Percentiles rank a stretch among this genome's conserved stretches.
phyloP scores from a whole-genome alignment of 2,888 invertebrate species.

The Synanthedon vespiformis region DNA sequence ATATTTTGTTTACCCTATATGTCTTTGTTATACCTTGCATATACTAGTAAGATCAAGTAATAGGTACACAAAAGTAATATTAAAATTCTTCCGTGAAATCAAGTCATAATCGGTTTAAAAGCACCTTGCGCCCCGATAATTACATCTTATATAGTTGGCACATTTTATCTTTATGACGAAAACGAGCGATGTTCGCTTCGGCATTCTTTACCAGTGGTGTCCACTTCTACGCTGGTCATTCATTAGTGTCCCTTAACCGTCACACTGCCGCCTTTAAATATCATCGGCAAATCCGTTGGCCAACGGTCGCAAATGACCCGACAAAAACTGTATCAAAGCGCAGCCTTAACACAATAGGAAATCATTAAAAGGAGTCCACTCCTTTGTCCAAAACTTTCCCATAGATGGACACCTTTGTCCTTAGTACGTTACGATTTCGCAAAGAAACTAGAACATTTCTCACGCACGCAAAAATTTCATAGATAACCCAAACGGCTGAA shows the following conservation, averaged over 20 bases:
- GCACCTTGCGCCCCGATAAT: too few species aligned
- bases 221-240: neutral
- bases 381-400: constrained; percentile 57
- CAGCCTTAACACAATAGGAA: constrained; percentile 46
- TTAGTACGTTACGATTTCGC: constrained; percentile 59
- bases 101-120: too few species aligned
- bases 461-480: constrained; percentile 65
- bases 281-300: constrained; percentile 60
- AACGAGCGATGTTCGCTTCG: too few species aligned
- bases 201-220: too few species aligned
- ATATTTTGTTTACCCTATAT: too few species aligned
- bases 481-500: constrained; percentile 53
- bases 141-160: too few species aligned
- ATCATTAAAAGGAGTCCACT: constrained; percentile 69
- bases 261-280: constrained; percentile 42
- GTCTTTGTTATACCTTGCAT: too few species aligned
- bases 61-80: too few species aligned
- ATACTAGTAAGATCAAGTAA: too few species aligned
- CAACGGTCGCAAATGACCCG: constrained; percentile 59
- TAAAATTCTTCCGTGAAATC: too few species aligned
- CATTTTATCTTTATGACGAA: too few species aligned
- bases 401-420: constrained; percentile 32
- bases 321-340: constrained; percentile 58
- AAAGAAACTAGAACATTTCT: constrained; percentile 66
- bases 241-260: constrained; percentile 26